Evolutionary conservation across 2,888 invertebrate species (phyloP).

Genomic region (Philereme transversata): DNA sequence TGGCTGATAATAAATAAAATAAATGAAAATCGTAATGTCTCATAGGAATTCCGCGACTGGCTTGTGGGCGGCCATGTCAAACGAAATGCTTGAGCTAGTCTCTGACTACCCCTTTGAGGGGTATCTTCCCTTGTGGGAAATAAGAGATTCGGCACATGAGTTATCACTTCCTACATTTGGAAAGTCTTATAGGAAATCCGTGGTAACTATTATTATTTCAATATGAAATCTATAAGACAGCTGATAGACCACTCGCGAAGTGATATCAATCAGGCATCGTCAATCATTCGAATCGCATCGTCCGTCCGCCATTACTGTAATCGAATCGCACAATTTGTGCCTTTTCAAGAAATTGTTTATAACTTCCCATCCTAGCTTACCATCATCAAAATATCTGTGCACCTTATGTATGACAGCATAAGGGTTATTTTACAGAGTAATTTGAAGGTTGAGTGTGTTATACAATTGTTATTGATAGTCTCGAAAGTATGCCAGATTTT

Average conservation of each 20-base stretch:
- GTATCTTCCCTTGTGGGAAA: no score
- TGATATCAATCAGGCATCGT: constrained; percentile 22
- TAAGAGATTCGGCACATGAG: no score
- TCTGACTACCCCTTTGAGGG: no score
- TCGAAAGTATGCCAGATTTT: constrained; percentile 35
- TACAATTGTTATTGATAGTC: constrained; percentile 26
- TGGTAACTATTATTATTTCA: no score
- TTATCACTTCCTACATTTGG: no score
- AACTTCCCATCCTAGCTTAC: constrained; percentile 37
- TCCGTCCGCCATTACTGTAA: constrained; percentile 56
- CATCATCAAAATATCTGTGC: constrained; percentile 1
- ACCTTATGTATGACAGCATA: constrained; percentile 21
- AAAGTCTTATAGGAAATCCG: no score
- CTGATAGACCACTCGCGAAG: constrained; percentile 6
- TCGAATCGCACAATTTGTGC: constrained; percentile 65
- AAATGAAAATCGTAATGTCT: no score
- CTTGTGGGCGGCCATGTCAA: no score
- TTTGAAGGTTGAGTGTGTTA: not conserved
- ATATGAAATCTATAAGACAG: not conserved
- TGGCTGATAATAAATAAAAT: no score
- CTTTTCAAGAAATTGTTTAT: constrained; percentile 63
- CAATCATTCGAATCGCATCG: constrained; percentile 35
- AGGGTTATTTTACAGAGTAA: constrained; percentile 27
- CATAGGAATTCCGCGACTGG: no score
- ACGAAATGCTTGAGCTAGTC: no score